A percentile compares a stretch with the other conserved stretches of the same genome.
phyloP scores from a whole-genome alignment of 2,113 vertebrate species.

The Irena cyanogastra region DNA sequence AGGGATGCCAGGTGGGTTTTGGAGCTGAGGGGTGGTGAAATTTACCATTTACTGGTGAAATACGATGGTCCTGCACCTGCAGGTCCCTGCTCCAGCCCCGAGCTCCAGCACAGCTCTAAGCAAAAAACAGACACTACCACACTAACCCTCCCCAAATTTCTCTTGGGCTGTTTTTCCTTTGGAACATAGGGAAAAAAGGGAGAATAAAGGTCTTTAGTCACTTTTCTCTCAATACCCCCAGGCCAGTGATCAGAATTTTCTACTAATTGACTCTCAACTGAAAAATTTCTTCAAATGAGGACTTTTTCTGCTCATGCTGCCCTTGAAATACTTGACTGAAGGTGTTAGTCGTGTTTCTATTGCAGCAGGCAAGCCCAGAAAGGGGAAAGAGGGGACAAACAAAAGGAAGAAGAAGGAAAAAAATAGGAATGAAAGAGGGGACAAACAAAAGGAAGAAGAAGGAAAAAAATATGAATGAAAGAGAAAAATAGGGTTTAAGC shows the following conservation, averaged over 20 bases:
- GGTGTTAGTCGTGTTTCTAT: fast-evolving
- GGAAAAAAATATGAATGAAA: neutral
- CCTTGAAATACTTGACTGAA: neutral
- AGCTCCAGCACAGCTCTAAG: fast-evolving
- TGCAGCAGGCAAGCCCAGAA: neutral
- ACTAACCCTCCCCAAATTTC: fast-evolving
- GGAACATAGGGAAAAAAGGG: neutral
- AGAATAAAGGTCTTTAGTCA: neutral
- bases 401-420: neutral
- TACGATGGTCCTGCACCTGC: fast-evolving
- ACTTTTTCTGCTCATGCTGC: neutral
- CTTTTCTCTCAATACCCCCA: neutral
- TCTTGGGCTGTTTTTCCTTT: neutral
- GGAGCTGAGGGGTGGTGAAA: neutral
- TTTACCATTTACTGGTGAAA: neutral
- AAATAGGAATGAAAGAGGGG: no score
- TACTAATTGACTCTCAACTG: neutral
- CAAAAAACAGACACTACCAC: neutral
- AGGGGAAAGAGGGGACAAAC: neutral
- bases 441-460: neutral
- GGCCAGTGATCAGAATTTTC: neutral
- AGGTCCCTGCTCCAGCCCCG: neutral
- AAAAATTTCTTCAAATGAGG: fast-evolving
- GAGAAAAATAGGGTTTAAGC: neutral
- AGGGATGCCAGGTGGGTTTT: neutral